These are phyloP conservation scores for Triplophysa rosa DNA, from an alignment of 2,113 vertebrate genomes.

Conservation along the genomic window DNA sequence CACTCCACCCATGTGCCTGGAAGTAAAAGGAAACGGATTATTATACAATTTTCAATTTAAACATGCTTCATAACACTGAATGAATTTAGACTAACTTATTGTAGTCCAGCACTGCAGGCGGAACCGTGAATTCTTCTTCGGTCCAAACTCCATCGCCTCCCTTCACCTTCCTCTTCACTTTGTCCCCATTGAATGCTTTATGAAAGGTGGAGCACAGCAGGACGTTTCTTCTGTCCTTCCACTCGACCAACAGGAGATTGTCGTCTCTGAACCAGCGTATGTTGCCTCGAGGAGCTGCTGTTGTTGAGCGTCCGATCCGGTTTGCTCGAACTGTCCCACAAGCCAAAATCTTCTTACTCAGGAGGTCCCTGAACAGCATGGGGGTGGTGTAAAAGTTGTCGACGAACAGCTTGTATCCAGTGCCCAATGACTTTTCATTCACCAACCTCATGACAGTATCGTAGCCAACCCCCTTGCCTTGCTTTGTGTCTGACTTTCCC, in stretches of 20 bases:
- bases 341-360: not conserved
- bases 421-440: not conserved
- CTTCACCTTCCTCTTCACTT: conserved; percentile 10
- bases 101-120: conserved; percentile 12
- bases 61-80: not conserved
- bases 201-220: conserved; percentile 43
- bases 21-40: not conserved
- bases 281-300: not conserved
- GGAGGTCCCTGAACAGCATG: conserved; percentile 3
- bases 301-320: not conserved
- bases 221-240: conserved; percentile 7
- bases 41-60: not conserved
- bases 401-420: conserved; percentile 27
- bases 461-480: not conserved
- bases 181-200: not conserved
- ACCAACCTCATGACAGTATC: conserved; percentile 3
- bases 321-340: conserved; percentile 31
- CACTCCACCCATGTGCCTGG: conserved; percentile 22
- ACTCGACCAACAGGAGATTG: conserved; percentile 21
- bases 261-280: conserved; percentile 43
- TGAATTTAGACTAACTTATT: not conserved
- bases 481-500: not conserved
- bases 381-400: conserved; percentile 40
- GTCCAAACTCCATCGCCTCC: not conserved
- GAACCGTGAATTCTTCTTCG: conserved; percentile 1